These are phyloP conservation scores for Eupithecia subfuscata DNA, from an alignment of 2,888 invertebrate species.

Conservation along the genomic window DNA sequence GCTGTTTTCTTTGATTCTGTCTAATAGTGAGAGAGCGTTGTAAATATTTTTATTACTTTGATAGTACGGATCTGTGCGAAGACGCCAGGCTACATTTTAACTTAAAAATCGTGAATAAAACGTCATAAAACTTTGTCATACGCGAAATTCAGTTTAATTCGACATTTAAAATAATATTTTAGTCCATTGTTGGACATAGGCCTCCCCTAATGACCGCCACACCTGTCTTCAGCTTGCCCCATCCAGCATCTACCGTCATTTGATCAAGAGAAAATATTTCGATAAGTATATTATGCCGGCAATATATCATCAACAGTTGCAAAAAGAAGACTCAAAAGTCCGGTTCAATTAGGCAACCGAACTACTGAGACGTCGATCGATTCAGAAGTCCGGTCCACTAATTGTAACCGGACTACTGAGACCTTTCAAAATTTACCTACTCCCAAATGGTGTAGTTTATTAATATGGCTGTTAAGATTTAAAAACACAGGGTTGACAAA, in stretches of 20 bases:
- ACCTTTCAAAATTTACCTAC: not conserved
- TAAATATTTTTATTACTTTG: slow-evolving; percentile 68
- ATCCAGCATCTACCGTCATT: too few species aligned
- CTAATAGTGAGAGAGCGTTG: slow-evolving; percentile 70
- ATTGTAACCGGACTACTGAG: too few species aligned
- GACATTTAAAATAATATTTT: not conserved
- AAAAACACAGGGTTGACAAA: not conserved
- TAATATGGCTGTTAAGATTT: not conserved
- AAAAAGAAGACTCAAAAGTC: too few species aligned
- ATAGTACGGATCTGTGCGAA: slow-evolving; percentile 61
- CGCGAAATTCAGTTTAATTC: not conserved
- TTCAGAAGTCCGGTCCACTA: too few species aligned
- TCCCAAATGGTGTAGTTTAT: not conserved
- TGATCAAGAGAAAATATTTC: too few species aligned
- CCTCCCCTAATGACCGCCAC: too few species aligned
- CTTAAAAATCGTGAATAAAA: slow-evolving; percentile 60
- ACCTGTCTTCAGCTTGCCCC: too few species aligned
- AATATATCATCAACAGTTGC: too few species aligned
- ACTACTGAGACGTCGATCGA: too few species aligned
- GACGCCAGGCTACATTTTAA: slow-evolving; percentile 70
- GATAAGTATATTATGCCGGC: too few species aligned
- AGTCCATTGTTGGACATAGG: too few species aligned
- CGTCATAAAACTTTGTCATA: slow-evolving; percentile 55
- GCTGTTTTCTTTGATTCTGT: not conserved
- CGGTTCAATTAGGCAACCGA: too few species aligned